These are phyloP conservation scores for Hippopotamyrus pictus DNA, from an alignment of 2,797 vertebrate genomes.

Conservation along the genomic window DNA sequence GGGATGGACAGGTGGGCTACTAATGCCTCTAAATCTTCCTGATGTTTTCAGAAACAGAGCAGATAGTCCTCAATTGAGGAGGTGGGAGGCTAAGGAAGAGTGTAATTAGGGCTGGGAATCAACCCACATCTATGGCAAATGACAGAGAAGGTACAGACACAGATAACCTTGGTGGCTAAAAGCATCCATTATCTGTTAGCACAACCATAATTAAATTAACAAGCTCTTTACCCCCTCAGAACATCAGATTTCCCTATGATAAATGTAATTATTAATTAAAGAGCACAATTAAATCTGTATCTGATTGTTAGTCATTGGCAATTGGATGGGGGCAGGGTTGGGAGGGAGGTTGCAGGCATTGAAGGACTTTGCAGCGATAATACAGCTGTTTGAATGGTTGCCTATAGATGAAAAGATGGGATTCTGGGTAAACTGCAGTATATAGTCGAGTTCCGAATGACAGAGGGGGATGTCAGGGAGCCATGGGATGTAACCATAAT, in stretches of 20 bases:
- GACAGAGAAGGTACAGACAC: conserved; percentile 57
- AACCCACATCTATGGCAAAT: conserved; percentile 51
- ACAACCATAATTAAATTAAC: conserved; percentile 67
- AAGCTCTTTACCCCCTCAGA: conserved; percentile 45
- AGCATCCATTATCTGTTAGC: conserved; percentile 65
- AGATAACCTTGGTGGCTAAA: conserved; percentile 75
- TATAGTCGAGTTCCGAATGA: background rate
- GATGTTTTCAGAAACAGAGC: background rate
- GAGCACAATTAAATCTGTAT: conserved; percentile 65
- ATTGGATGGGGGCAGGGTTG: conserved; percentile 43
- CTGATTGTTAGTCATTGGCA: conserved; percentile 59
- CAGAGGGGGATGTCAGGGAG: background rate
- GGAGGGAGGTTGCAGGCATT: background rate
- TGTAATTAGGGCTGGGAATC: conserved; percentile 15
- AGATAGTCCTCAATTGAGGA: conserved; percentile 32
- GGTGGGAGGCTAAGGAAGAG: conserved; percentile 29
- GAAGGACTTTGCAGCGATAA: conserved; percentile 13
- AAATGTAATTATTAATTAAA: conserved; percentile 75
- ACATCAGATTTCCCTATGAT: conserved; percentile 63
- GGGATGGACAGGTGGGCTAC: background rate
- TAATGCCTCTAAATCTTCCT: background rate
- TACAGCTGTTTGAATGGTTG: background rate
- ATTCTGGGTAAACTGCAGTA: background rate
- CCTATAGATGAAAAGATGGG: background rate
- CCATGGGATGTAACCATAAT: background rate